Evolutionary conservation across 2,113 vertebrate species (phyloP), one percentile per base, ranked within the genome.

Genomic region (Hystrix brachyura): DNA sequence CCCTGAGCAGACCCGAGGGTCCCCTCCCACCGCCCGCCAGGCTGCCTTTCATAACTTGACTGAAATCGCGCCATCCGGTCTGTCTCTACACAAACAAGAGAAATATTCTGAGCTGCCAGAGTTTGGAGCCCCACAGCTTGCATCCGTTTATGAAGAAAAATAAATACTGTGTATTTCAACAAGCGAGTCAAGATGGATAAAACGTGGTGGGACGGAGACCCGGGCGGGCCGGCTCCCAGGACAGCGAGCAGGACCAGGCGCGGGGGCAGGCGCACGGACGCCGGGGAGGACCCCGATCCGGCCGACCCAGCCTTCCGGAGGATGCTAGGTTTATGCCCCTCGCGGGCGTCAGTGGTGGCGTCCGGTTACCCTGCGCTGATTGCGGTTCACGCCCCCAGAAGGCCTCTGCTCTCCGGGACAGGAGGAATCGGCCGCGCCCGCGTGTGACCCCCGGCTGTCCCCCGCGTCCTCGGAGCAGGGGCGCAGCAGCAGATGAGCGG

Each of bases 91-190:
- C 96, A 97, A 97, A 96, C 94, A 96, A 89, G 94, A 59, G 94
- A 83, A 94, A 91, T 96, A 93, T 76, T 97, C 87, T 46, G 83
- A 94, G 91, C 87, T 81, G 85, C 83, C 87, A 95, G 96, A 90
- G 90, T 97, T 95, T 98, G 97, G 91, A 96, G 69, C 80, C 62
- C 4, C 96, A 96, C 96, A 98, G 96, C 94, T 97, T 97, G 95
- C 95, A 92, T 95, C 88, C 90, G 94, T 93, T 91, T 81, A 65
- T 80, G 59, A 95, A 97, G 96, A 97, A 95, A 98, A 98, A 98
- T 96, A 97, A 97, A 97, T 96, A 97, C 38, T 89, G 83, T 93
- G 90, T 91, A 94, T 93, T 55, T 27, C 94, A 97, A 97, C 94
- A 97, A 97, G 91, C 59, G 34, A 95, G 67, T 29, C 87, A 43